Evolutionary conservation across 2,797 vertebrate genomes (phyloP).

Genomic region (Paedocypris micromegethes): DNA sequence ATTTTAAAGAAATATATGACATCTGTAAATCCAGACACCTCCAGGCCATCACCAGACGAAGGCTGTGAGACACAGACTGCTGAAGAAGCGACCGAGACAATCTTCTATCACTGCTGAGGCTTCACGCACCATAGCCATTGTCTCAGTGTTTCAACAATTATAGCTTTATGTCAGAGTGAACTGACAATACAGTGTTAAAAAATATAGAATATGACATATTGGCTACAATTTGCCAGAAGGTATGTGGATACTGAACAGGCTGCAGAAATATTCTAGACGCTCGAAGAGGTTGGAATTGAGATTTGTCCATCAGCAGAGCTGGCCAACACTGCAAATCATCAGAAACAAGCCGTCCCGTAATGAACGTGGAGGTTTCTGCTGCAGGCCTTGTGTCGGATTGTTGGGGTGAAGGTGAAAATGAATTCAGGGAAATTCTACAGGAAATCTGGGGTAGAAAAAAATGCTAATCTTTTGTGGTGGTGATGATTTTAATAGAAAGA

Average conservation of each 20-base stretch:
- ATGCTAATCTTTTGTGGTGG: no score
- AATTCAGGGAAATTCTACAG: not conserved
- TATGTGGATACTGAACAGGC: constrained; percentile 4
- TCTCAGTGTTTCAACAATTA: not conserved
- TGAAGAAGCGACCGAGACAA: no score
- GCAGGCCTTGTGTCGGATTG: not conserved
- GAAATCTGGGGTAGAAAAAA: not conserved
- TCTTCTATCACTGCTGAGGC: constrained; percentile 5
- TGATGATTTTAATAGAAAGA: no score
- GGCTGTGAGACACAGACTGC: no score
- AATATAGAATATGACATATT: constrained; percentile 7
- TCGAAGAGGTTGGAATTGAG: not conserved
- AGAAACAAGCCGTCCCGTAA: not conserved
- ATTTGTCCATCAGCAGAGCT: not conserved
- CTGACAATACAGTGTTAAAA: constrained; percentile 1
- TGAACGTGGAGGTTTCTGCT: not conserved
- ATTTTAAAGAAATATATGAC: no score
- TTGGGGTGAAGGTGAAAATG: constrained; percentile 7
- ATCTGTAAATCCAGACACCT: no score
- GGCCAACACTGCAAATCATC: not conserved
- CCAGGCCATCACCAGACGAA: no score
- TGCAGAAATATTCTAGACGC: not conserved
- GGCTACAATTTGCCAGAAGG: constrained; percentile 6
- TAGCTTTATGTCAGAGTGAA: constrained; percentile 4
- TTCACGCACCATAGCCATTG: not conserved